These are phyloP conservation scores for Myrmophylax atrothorax DNA, from an alignment of 2,113 vertebrate species.

Conservation along the genomic window DNA sequence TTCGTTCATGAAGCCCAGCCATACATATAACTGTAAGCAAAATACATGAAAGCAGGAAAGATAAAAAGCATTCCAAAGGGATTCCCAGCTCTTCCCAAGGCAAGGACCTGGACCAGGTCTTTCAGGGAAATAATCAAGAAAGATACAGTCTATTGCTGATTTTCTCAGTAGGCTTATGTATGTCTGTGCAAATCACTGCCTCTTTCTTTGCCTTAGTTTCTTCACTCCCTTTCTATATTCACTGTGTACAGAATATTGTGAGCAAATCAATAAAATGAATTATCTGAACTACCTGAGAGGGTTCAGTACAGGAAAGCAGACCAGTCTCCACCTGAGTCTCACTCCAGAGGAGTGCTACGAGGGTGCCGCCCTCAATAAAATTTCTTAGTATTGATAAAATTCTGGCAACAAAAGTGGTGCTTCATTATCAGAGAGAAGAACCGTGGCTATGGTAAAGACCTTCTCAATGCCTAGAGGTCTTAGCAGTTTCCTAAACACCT, in stretches of 20 bases:
- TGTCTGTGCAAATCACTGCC: background rate
- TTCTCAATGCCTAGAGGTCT: background rate
- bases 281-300: background rate
- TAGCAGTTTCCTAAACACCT: background rate
- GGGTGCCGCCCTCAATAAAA: background rate
- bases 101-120: background rate
- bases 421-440: background rate
- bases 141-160: background rate
- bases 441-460: background rate
- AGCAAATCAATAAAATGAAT: background rate
- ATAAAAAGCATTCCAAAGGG: background rate
- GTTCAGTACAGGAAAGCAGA: background rate
- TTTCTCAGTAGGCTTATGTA: background rate
- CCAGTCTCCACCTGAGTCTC: background rate
- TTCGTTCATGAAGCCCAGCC: too few relatives aligned
- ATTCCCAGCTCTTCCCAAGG: background rate
- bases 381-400: background rate
- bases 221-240: background rate
- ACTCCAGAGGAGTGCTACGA: background rate
- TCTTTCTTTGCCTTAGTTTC: background rate
- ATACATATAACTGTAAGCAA: background rate
- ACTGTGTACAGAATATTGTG: background rate
- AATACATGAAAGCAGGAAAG: background rate
- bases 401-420: background rate
- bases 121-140: background rate